These are phyloP conservation scores for Poeciliopsis gracilis DNA, from an alignment of 2,797 vertebrate genomes.

Conservation along the genomic window DNA sequence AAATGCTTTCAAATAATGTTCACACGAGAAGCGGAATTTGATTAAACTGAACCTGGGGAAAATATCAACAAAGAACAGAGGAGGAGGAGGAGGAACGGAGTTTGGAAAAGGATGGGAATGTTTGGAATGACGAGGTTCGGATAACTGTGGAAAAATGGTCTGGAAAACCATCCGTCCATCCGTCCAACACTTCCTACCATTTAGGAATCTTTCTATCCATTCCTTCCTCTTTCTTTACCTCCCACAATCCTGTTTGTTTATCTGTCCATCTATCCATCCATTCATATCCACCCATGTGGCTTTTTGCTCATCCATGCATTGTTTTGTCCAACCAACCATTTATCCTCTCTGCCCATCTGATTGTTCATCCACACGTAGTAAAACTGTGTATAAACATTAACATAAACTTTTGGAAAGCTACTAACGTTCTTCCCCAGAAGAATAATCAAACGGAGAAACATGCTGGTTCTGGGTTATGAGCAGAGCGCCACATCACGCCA, in stretches of 20 bases:
- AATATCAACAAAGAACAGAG: slow-evolving; percentile 53
- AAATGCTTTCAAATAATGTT: slow-evolving; percentile 77
- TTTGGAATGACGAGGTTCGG: neutral
- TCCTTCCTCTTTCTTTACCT: too few species aligned
- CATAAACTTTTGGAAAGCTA: neutral
- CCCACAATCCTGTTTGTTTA: neutral
- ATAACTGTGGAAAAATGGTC: too few species aligned
- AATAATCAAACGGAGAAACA: neutral
- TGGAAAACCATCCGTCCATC: neutral
- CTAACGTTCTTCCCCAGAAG: neutral
- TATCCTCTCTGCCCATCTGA: neutral
- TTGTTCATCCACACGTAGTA: neutral
- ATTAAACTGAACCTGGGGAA: slow-evolving; percentile 75
- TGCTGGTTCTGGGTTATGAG: slow-evolving; percentile 35
- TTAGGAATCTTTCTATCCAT: neutral
- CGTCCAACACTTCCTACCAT: neutral
- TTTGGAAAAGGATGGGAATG: neutral
- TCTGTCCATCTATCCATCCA: neutral
- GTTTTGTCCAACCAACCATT: neutral
- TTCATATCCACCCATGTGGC: neutral
- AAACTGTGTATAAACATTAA: neutral
- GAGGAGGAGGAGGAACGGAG: neutral
- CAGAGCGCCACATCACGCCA: slow-evolving; percentile 35
- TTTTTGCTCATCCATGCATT: neutral
- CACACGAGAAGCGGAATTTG: slow-evolving; percentile 73